Percentiles rank a stretch among this genome's conserved stretches.
These are phyloP conservation scores for Tapera naevia DNA, from an alignment of 2,797 vertebrate species.

Conservation along the genomic window DNA sequence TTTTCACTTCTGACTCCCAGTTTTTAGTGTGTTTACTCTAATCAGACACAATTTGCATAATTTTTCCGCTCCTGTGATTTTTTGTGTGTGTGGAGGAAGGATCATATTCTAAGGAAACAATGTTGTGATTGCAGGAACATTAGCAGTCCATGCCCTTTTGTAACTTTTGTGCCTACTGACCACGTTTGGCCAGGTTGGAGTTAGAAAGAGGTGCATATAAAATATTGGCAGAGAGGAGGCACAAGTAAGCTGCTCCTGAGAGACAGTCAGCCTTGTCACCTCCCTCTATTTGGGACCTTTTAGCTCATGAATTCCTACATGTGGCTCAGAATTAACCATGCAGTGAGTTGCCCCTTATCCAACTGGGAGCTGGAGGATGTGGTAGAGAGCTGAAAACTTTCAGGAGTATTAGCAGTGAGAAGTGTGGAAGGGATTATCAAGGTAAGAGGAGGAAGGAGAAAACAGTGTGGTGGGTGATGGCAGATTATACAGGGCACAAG, in stretches of 20 bases:
- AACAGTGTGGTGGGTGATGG: rapidly evolving
- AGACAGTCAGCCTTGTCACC: not conserved
- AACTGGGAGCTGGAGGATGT: not conserved
- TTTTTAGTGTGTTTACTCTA: not conserved
- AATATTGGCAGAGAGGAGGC: not conserved
- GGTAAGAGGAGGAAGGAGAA: not conserved
- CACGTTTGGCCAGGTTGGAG: not conserved
- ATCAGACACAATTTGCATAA: not conserved
- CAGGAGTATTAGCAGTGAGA: not conserved
- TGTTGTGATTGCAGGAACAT: not conserved
- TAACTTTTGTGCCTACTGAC: not conserved
- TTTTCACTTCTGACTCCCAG: not conserved
- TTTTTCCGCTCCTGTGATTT: not conserved
- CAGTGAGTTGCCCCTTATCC: not conserved
- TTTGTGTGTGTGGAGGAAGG: not conserved
- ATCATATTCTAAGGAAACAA: not conserved
- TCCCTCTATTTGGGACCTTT: not conserved
- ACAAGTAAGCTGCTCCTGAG: not conserved
- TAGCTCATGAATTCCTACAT: not conserved
- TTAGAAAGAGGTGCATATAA: not conserved
- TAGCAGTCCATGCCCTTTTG: not conserved
- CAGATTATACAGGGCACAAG: not conserved
- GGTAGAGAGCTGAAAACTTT: not conserved
- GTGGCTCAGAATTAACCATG: not conserved
- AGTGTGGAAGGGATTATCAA: not conserved